Base-by-base conservation (phyloP, 2,888 invertebrate species). In the Eilema griseolum region DNA sequence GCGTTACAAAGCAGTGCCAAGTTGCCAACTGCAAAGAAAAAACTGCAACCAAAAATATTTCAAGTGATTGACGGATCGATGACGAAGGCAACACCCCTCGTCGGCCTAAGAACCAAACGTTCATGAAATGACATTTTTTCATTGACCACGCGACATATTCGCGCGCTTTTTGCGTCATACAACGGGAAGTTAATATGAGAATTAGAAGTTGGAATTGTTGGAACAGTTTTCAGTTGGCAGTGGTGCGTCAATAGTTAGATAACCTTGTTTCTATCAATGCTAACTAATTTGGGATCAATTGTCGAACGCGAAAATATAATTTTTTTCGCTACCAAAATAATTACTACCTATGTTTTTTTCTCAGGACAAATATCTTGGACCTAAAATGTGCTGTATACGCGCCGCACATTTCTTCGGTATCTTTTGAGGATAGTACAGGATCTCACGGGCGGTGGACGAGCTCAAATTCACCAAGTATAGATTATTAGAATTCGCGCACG, bases 111-210 rank as follows among this genome's bases (percentile, higher is more conserved):
- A 60, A 20, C 46, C n/a, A n/a, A 20, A n/a, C 52, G 52, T 52
- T 52, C 52, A 20, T 46, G 16, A 5, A 46, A 46, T 20, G 52
- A 52, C 52, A 52, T 52, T 52, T 52, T 41, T 52, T 52, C 20
- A 8, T 8, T n/a, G n/a, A 52, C 52, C 52, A n/a, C 52, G 52
- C n/a, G 52, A 20, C 37, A 37, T 37, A 5, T 61, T 14, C 33
- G 14, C 23, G 12, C 23, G 37, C n/a, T 61, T 37, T 33, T 61
- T 61, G 0, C 52, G 16, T 37, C 23, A 23, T 61, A 8, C 23
- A 61, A 61, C 37, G 61, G 61, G 37, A 61, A 61, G 61, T 61
- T 23, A 37, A 23, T 12, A 61, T 37, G 33, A 61, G 23, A 23
- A 20, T 23, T 61, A 23, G 61, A 61, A 14, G 61, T 61, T 61